A percentile compares a stretch with the other conserved stretches of the same genome.
These are phyloP conservation scores for Deroptyus accipitrinus DNA, from an alignment of 2,113 vertebrate genomes.

Conservation along the genomic window DNA sequence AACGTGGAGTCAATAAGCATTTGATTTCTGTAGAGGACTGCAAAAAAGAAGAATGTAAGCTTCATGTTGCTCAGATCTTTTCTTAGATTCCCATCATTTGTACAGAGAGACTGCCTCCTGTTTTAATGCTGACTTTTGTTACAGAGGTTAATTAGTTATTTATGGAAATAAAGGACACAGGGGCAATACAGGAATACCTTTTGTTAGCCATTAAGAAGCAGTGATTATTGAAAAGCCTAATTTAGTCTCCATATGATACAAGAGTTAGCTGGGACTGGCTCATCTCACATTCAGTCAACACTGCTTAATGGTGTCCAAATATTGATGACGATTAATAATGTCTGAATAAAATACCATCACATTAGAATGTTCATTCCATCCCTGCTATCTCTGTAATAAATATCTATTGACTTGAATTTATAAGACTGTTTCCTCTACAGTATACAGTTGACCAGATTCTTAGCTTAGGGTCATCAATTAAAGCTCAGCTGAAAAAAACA, in stretches of 20 bases:
- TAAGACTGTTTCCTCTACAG: not conserved
- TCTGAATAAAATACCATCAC: constrained; percentile 3
- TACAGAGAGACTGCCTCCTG: constrained; percentile 38
- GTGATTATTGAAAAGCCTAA: constrained; percentile 67
- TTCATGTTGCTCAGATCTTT: constrained; percentile 39
- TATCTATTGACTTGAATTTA: not conserved
- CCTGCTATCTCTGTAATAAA: not conserved
- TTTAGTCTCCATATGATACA: constrained; percentile 58
- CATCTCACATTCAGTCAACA: constrained; percentile 51
- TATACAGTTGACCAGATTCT: not conserved
- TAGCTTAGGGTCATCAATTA: not conserved
- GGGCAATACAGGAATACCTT: constrained; percentile 57
- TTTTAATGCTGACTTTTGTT: constrained; percentile 47
- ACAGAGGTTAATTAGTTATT: constrained; percentile 74
- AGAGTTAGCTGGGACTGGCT: constrained; percentile 40
- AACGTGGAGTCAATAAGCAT: constrained; percentile 80
- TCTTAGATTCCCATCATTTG: not conserved
- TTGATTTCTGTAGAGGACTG: constrained; percentile 76
- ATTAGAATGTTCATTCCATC: not conserved
- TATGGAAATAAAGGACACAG: constrained; percentile 67
- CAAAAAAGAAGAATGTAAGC: constrained; percentile 30
- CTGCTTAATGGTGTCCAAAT: constrained; percentile 36
- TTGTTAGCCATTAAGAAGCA: constrained; percentile 67
- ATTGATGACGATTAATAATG: constrained; percentile 32
- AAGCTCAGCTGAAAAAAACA: not conserved